Conservation (phyloP, 2,113 vertebrate species). For the Stercorarius parasiticus region DNA sequence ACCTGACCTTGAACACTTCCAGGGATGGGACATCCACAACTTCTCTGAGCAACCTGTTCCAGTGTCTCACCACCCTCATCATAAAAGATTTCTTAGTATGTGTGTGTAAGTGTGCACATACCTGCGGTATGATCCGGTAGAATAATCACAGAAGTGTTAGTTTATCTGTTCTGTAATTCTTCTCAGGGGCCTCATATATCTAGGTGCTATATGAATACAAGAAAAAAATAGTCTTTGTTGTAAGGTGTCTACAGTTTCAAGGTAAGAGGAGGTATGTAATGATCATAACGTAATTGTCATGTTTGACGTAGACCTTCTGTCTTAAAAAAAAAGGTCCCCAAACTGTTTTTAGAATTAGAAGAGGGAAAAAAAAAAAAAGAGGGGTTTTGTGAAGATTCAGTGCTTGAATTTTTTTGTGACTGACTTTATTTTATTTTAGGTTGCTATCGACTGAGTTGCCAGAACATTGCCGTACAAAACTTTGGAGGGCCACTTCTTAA, state of each 20-base stretch:
- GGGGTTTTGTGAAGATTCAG: not conserved
- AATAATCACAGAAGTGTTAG: not conserved
- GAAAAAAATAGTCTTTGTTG: not conserved
- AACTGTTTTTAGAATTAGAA: not conserved
- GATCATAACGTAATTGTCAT: not conserved
- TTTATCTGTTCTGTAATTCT: not conserved
- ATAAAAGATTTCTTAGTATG: not conserved
- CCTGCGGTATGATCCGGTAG: not conserved
- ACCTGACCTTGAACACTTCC: not conserved
- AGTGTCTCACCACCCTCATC: not conserved
- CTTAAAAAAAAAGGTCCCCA: not conserved
- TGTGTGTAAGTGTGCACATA: not conserved
- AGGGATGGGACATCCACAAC: not conserved
- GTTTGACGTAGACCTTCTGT: not conserved
- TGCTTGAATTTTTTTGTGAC: not conserved
- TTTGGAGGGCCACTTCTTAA: slow-evolving; percentile 75
- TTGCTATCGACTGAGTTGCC: slow-evolving; percentile 54
- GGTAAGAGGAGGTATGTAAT: not conserved
- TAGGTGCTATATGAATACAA: rapidly evolving
- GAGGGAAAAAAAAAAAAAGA: rapidly evolving
- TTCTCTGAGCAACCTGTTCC: not conserved
- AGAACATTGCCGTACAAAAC: slow-evolving; percentile 42
- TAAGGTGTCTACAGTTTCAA: not conserved
- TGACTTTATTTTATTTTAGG: slow-evolving; percentile 64
- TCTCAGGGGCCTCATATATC: not conserved